phyloP scores from a whole-genome alignment of 2,797 vertebrate species.

The Cuculus canorus region DNA sequence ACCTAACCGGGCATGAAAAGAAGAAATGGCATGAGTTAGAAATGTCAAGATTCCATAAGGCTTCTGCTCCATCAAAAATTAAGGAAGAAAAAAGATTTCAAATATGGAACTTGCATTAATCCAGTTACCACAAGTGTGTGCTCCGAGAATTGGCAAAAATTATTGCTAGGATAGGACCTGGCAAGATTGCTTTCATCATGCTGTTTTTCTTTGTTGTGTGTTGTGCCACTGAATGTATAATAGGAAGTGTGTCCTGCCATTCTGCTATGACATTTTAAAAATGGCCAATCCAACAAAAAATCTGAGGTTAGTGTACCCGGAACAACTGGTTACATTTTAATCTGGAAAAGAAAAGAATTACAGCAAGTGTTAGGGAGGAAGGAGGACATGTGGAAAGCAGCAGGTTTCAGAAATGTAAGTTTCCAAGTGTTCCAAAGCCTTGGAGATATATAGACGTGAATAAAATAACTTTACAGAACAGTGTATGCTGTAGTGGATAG shows the following conservation, averaged over 20 bases:
- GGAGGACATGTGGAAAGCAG: not conserved
- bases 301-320: not conserved
- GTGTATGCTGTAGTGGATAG: not conserved
- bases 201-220: not conserved
- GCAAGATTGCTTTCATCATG: not conserved
- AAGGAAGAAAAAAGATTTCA: not conserved
- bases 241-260: not conserved
- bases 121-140: not conserved
- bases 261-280: not conserved
- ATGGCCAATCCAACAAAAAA: not conserved
- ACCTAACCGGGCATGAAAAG: not conserved
- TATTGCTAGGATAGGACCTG: not conserved
- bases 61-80: not conserved
- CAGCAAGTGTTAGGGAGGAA: not conserved
- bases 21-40: not conserved
- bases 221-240: not conserved
- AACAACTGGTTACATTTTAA: not conserved
- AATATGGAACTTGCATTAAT: not conserved
- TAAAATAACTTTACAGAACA: constrained; percentile 18
- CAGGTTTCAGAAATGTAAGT: not conserved
- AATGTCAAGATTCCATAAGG: not conserved
- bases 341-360: not conserved
- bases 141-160: not conserved
- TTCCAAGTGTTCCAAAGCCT: not conserved
- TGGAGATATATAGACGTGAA: not conserved